These are phyloP conservation scores for Rattus norvegicus DNA, from an alignment of 2,113 vertebrate species.

Conservation along the genomic window GRCr8 NC_086022.1:147013001-147013500, in stretches of 20 bases:
- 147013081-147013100: not conserved
- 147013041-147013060: not conserved
- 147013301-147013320: not conserved
- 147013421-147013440: not conserved
- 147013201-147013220: not conserved
- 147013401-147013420: not conserved
- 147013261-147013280: not conserved
- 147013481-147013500: not conserved
- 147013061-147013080: not conserved
- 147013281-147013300: too few relatives aligned
- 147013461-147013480: not conserved
- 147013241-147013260: too few relatives aligned
- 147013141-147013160: not conserved
- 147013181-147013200: too few relatives aligned
- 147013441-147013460: not conserved
- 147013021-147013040: not conserved
- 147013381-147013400: not conserved
- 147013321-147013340: not conserved
- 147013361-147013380: not conserved
- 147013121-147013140: not conserved
- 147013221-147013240: too few relatives aligned
- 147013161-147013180: not conserved
- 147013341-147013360: not conserved
- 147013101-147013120: not conserved
- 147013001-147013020: not conserved